Conservation (phyloP, 1,140 invertebrate genomes). For the Macrocentrus cingulum region DNA sequence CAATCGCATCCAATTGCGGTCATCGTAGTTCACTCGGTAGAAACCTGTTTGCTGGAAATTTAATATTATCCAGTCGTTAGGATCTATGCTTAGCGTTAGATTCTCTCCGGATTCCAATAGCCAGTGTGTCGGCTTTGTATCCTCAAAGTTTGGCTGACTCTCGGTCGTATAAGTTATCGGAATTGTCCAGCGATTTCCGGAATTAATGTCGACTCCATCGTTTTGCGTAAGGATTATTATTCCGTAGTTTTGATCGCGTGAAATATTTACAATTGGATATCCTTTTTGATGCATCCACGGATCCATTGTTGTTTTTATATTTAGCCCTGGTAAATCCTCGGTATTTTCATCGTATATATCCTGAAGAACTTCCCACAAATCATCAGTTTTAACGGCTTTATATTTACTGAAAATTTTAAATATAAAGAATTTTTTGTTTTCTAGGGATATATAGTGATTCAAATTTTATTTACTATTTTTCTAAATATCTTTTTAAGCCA, state of each 20-base stretch:
- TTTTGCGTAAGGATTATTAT: not conserved
- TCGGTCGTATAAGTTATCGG: slow-evolving; percentile 3
- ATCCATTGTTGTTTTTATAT: slow-evolving; percentile 60
- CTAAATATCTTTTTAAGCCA: slow-evolving; percentile 49
- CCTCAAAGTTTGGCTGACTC: not conserved
- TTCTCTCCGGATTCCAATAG: not conserved
- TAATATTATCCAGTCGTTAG: slow-evolving; percentile 6
- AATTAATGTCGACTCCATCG: too few relatives aligned
- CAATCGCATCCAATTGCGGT: not conserved
- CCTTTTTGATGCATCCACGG: slow-evolving; percentile 65
- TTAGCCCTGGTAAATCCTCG: slow-evolving; percentile 41
- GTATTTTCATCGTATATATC: slow-evolving; percentile 54
- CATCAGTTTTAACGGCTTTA: slow-evolving; percentile 76
- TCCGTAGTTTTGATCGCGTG: slow-evolving; percentile 19
- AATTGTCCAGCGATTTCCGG: too few relatives aligned
- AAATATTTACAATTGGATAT: slow-evolving; percentile 61
- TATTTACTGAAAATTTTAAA: slow-evolving; percentile 61
- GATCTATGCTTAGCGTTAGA: not conserved
- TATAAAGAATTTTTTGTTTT: too few relatives aligned
- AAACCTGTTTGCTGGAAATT: slow-evolving; percentile 12
- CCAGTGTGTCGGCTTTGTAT: not conserved
- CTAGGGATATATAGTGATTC: too few relatives aligned
- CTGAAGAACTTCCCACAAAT: slow-evolving; percentile 75
- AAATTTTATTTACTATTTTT: slow-evolving; percentile 46
- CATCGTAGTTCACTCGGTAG: slow-evolving; percentile 2